Base-by-base conservation (phyloP, 2,888 invertebrate genomes). In the Sisyra terminalis region DNA sequence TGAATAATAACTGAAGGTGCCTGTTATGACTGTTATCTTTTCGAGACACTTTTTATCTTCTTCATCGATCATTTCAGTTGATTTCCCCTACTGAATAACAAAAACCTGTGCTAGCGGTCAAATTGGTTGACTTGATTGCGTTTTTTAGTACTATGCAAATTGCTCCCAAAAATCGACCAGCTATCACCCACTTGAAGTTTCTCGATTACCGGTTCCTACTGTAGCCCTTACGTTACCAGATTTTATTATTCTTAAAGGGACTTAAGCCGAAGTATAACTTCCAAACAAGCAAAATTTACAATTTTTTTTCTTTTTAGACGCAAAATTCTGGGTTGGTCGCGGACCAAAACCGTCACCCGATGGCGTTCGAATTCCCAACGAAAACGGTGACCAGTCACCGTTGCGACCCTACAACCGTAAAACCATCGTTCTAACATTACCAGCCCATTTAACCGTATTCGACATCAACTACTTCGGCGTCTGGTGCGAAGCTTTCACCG, bases 401-500 rank as follows among this genome's bases (percentile, higher is more conserved):
- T 66, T 92, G 45, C 69, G 83, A 18, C 73, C 75, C 49, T 90
- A 92, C 61, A 80, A 85, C 60, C 72, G 74, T 50, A 89, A 92
- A 64, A 88, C 89, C 38, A 78, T 93, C 54, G 90, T 90, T 7
- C 67, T 93, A 29, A 89, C 89, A 0, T 65, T 93, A 47, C 92
- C 92, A 0, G 83, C 80, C 49, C 88, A 89, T 56, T 66, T 90
- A 56, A 92, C 90, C 3, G 76, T 92, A 39, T 88, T 89, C 60
- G 89, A 92, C 63, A 83, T 92, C 57, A 90, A 89, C 2, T 87
- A 89, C 67, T 86, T 93, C 61, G 87, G 84, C 16, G 78, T 92
- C 47, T 92, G 90, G 88, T 92, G 92, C 59, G 88, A 89, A 60
- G 83, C 86, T 5, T 92, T 89, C 67, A 81, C 87, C 36, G 89